Evolutionary conservation across 2,797 vertebrate species (phyloP), one percentile per base, ranked within the genome.

Genomic region (Oreochromis grahami): DNA sequence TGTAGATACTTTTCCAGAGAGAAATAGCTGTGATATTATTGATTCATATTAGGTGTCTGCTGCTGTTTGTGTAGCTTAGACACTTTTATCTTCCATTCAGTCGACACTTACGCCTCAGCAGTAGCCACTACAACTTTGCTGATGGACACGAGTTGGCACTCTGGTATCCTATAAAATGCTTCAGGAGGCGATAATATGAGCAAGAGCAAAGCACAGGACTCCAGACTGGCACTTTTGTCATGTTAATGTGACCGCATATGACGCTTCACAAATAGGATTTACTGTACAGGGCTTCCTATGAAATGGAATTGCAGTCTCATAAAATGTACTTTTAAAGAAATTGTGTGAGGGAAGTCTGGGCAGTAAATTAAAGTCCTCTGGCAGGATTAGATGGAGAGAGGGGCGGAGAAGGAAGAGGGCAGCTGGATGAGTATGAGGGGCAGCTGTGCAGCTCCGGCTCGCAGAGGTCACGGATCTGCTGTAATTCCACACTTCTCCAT

Each of bases 291-390:
- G 88, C 88, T 86, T 88, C 90, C 93, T 93, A 92, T 91, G 95
- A 95, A 96, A 96, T 96, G 94, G 95, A 96, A 96, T 95, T 95
- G 95, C 95, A 91, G 91, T 94, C 94, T 96, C 95, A 95, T 96
- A 95, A 96, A 96, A 96, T 94, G 92, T 94, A 96, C 95, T 96
- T 96, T 96, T 96, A 95, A 95, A 96, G 94, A 95, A 96, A 96
- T 96, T 95, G 96, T 96, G 95, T 79, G 93, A 94, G 94, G 91
- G 88, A 92, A 94, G 90, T 95, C 95, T 93, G 85, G 94, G 92
- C 93, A 94, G 95, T 96, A 95, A 96, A 97, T 96, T 94, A 95
- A 96, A 96, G 94, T 96, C 94, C 93, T 93, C 94, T 89, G 92
- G 90, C 93, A 87, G 93, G 95, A 96, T 96, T 95, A 95, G 95